A percentile compares a stretch with the other conserved stretches of the same genome.
These are phyloP conservation scores for Lynx canadensis DNA, from an alignment of 2,113 vertebrate genomes.

Conservation along the genomic window DNA sequence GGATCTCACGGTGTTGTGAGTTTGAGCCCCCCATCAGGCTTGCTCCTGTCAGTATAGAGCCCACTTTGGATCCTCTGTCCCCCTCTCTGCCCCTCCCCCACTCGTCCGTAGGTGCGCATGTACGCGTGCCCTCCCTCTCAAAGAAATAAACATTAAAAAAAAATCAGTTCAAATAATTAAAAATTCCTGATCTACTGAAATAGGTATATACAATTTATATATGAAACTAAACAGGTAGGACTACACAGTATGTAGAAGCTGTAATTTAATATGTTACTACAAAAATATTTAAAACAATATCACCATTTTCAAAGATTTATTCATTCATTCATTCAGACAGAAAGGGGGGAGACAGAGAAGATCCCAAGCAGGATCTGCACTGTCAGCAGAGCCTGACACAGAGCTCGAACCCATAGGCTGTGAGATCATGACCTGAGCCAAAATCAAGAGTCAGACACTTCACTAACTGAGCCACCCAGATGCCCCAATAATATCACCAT, in stretches of 20 bases:
- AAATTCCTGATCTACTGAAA: background rate
- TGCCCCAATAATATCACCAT: background rate
- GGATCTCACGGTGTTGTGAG: no score
- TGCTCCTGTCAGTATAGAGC: no score
- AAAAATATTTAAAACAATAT: background rate
- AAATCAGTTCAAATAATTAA: background rate
- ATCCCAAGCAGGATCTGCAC: background rate
- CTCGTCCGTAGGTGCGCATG: no score
- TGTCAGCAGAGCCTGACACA: background rate
- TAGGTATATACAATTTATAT: background rate
- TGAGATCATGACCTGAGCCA: background rate
- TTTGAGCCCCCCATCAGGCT: no score
- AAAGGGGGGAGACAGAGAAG: background rate
- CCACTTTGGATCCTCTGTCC: no score
- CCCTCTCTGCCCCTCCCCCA: no score
- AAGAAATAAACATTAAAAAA: background rate
- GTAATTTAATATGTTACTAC: background rate
- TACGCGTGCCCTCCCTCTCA: no score
- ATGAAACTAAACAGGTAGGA: background rate
- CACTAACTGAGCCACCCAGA: background rate
- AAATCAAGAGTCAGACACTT: background rate
- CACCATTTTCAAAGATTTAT: background rate
- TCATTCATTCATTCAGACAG: background rate
- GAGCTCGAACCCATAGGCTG: background rate
- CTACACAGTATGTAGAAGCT: background rate